These are phyloP conservation scores for Propithecus perrieri DNA, from an alignment of 2,797 vertebrate species.

Conservation along the genomic window DNA sequence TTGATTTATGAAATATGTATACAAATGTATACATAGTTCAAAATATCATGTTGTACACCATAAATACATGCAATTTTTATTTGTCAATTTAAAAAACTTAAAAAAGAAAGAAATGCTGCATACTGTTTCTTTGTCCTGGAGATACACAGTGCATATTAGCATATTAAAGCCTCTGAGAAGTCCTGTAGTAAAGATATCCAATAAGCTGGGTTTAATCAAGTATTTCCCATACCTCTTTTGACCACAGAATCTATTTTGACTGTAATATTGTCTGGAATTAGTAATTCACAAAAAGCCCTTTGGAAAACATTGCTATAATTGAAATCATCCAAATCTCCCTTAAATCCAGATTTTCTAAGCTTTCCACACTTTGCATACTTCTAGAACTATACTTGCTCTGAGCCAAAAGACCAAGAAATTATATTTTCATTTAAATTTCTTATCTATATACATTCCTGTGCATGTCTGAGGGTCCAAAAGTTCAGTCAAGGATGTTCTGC, in stretches of 20 bases:
- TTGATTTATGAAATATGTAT: background rate
- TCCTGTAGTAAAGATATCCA: background rate
- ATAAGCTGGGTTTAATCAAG: background rate
- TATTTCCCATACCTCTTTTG: background rate
- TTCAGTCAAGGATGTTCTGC: background rate
- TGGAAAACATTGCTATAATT: constrained; percentile 26
- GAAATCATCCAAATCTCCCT: background rate
- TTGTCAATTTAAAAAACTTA: background rate
- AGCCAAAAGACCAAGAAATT: constrained; percentile 9
- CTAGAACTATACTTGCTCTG: background rate
- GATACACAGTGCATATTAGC: background rate
- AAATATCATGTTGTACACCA: background rate
- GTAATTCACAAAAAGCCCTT: background rate
- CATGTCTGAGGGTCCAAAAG: background rate
- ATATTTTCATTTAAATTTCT: constrained; percentile 7
- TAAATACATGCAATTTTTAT: background rate
- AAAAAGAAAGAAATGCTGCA: background rate
- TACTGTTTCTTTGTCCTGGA: background rate
- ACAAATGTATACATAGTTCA: background rate
- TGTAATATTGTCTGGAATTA: background rate
- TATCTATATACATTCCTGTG: background rate
- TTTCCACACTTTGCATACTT: constrained; percentile 15
- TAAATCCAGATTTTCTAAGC: background rate
- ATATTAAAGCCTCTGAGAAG: background rate
- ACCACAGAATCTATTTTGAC: background rate